Conservation (phyloP, 2,888 invertebrate genomes). For the Lepidochrysops patricia region DNA sequence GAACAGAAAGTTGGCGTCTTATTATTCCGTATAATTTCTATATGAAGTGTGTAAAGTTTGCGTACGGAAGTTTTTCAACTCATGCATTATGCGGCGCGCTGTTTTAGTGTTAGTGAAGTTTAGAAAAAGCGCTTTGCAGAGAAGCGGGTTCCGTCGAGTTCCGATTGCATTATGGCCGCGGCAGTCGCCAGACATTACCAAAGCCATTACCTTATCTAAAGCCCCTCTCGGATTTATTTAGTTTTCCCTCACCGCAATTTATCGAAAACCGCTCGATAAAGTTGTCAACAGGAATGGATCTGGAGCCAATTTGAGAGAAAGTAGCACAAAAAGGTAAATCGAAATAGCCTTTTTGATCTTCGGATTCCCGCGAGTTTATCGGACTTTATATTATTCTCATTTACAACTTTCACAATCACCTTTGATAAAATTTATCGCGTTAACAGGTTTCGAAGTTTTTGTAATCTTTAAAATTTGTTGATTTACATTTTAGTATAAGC, state of each 20-base stretch:
- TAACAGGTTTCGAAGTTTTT: background rate
- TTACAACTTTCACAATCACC: constrained; percentile 7
- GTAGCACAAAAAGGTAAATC: constrained; percentile 54
- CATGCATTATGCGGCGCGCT: background rate
- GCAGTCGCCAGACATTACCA: constrained; percentile 69
- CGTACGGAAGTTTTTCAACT: background rate
- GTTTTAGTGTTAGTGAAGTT: constrained; percentile 3
- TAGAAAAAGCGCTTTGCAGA: constrained; percentile 31
- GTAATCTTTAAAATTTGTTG: background rate
- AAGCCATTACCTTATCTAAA: constrained; percentile 74
- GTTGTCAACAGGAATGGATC: constrained; percentile 73
- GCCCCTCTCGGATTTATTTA: constrained; percentile 74
- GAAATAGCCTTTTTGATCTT: constrained; percentile 47
- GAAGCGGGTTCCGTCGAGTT: constrained; percentile 52
- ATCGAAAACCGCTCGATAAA: constrained; percentile 74
- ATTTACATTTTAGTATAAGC: no score
- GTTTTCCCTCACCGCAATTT: constrained; percentile 73
- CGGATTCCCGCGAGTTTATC: constrained; percentile 24
- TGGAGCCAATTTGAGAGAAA: constrained; percentile 67
- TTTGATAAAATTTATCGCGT: constrained; percentile 4
- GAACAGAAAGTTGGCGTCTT: background rate
- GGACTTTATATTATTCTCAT: constrained; percentile 16
- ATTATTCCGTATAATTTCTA: constrained; percentile 1
- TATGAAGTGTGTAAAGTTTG: background rate
- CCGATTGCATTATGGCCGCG: constrained; percentile 67